A percentile compares a stretch with the other conserved stretches of the same genome.
Conservation (phyloP, 1,140 invertebrate genomes). For the Listronotus bonariensis region DNA sequence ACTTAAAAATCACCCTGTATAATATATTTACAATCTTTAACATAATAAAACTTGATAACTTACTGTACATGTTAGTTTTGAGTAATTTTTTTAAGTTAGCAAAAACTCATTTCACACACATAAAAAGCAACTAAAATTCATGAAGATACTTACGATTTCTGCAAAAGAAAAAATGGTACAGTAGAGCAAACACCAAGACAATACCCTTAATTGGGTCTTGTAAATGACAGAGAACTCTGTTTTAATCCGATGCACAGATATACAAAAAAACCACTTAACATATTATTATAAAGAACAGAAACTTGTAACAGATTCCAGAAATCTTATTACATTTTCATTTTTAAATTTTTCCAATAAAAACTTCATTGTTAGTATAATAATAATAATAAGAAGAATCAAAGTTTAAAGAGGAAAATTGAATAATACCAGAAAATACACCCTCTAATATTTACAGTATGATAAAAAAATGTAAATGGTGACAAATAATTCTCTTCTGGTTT, state of each 20-base stretch:
- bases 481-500: slow-evolving; percentile 33
- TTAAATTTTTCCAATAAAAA: slow-evolving; percentile 41
- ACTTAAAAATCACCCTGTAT: too few species aligned
- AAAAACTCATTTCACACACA: too few species aligned
- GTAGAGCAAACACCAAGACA: slow-evolving; percentile 61
- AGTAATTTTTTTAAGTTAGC: too few species aligned
- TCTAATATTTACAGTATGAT: slow-evolving; percentile 43
- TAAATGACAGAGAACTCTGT: slow-evolving; percentile 63
- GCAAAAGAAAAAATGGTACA: slow-evolving; percentile 67
- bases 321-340: slow-evolving; percentile 39
- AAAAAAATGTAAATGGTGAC: slow-evolving; percentile 21
- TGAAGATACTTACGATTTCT: slow-evolving; percentile 61
- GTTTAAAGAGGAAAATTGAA: slow-evolving; percentile 39
- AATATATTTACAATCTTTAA: too few species aligned
- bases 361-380: slow-evolving; percentile 38
- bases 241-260: slow-evolving; percentile 48
- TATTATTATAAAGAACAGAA: slow-evolving; percentile 41
- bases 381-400: slow-evolving; percentile 36
- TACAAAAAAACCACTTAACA: slow-evolving; percentile 42
- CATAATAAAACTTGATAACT: too few species aligned
- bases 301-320: slow-evolving; percentile 39
- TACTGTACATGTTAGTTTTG: too few species aligned
- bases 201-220: slow-evolving; percentile 66
- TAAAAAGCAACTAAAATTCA: slow-evolving; percentile 1
- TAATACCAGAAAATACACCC: slow-evolving; percentile 47